Evolutionary conservation across 2,888 invertebrate species (phyloP), one percentile per base, ranked within the genome.

Genomic region (Acrocera orbiculus): DNA sequence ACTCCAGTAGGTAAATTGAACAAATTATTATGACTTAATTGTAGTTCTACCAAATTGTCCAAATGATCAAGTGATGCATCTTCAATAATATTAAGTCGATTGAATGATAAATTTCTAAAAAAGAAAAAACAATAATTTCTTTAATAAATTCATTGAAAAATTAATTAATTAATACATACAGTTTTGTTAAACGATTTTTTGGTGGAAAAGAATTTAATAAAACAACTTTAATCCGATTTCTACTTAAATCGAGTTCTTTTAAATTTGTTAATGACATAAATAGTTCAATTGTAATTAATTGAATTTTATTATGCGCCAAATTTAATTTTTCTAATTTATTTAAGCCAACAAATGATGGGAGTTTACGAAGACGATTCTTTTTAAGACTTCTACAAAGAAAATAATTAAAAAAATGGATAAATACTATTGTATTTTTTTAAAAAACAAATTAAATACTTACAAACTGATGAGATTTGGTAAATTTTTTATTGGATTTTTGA

Each of bases 331-430:
- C 70, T 36, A 93, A 61, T 44, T 71, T 71, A 32, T 69, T 68
- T 40, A 90, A 65, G 20, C 77, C 78, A 55, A 73, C 69, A 55
- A 93, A 87, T 42, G 77, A 72, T 49, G 79, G 79, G 44, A 93
- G 76, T 40, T 70, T 69, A 48, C 69, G 70, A 32, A 93, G 57
- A 45, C 76, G 75, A 57, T 92, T 93, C 47, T 79, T 73, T 56
- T 82, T 89, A 33, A 92, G 57, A 5, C 50, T 47, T 11, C 58
- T 58, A 30, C 2, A 28, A 27, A 25, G 4, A 9, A 2, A 28
- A 15, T 16, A 25, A 19, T 19, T 19, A 5, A 19, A 19, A 19
- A 7, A 2, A 19, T 19, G 5, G 19, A 19, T 19, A 2, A 19
- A 6, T 19, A 19, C 19, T 6, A 19, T 19, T 19, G 4, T 6